Evolutionary conservation across 2,888 invertebrate genomes (phyloP), one percentile per base, ranked within the genome.

Genomic region (Helicoverpa assulta): DNA sequence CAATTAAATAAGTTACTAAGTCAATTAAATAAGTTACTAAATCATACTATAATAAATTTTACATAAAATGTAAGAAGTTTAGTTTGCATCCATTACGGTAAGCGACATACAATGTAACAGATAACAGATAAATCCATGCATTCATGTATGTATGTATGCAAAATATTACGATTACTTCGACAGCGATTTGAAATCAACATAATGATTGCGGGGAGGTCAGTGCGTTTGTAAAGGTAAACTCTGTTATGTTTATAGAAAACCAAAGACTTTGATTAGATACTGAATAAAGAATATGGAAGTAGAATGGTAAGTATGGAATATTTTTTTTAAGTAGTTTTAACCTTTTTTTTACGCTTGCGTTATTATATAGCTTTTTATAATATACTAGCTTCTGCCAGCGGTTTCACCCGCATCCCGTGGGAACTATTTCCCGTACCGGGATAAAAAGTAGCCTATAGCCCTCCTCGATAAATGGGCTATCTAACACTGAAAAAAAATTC

Each of bases 71-170:
- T 61, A 54, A 68, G 64, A 58, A 54, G 51, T 60, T 53, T 6
- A 61, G 7, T 33, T 51, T 54, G 6, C 29, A 40, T 37, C n/a
- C 70, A 76, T 76, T 75, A 75, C 76, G 76, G 52, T 19, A 71
- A 73, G 19, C 59, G 59, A 47, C 21, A 47, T 68, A 72, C 57
- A 58, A 7, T 51, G 37, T 53, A 69, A 72, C 62, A 71, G 53
- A 67, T 63, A 71, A 59, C 51, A 60, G 50, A 50, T 63, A 77
- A 78, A 70, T 19, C 59, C 51, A 56, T 55, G 55, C 73, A 80
- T 79, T 73, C 76, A 72, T 71, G 43, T 67, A 69, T 73, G 43
- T 67, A 80, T 80, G 43, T 67, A 80, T 80, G 80, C 65, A 55
- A 67, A 74, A 69, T 68, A 67, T 67, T 70, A 73, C 61, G 77